Percentiles rank a stretch among this genome's conserved stretches.
phyloP scores from a whole-genome alignment of 2,113 vertebrate species.

The Nothoprocta perdicaria region DNA sequence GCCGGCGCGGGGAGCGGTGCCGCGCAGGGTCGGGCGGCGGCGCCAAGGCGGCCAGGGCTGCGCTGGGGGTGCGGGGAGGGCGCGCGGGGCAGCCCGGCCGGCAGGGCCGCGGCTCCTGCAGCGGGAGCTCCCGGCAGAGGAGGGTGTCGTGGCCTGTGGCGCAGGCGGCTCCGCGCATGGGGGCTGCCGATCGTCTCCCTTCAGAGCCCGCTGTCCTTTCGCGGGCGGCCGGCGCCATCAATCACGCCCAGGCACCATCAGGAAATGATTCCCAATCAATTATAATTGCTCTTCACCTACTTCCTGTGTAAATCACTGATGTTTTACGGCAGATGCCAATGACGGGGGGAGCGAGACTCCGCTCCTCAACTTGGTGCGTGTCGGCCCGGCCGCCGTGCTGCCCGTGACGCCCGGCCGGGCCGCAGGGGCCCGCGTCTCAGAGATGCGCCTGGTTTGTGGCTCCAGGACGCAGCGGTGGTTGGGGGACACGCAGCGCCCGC shows the following conservation, averaged over 20 bases:
- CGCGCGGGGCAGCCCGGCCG: neutral
- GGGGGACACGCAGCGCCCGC: neutral
- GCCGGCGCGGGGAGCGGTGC: neutral
- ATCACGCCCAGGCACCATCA: constrained; percentile 62
- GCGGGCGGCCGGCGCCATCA: constrained; percentile 55
- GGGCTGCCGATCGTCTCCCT: constrained; percentile 42
- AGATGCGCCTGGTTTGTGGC: neutral
- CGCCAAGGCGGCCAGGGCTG: neutral
- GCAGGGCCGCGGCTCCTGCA: neutral
- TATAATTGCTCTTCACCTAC: constrained; percentile 75
- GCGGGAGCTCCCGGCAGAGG: neutral
- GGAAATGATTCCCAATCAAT: constrained; percentile 77
- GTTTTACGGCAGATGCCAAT: constrained; percentile 52
- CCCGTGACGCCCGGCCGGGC: neutral
- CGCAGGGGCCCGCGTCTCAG: neutral
- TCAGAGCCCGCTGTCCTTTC: constrained; percentile 39
- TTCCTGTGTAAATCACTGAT: constrained; percentile 70
- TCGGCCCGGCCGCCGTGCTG: constrained; percentile 27
- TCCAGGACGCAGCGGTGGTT: neutral
- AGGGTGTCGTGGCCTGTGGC: constrained; percentile 14
- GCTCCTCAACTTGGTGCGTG: constrained; percentile 34
- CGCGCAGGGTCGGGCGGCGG: neutral
- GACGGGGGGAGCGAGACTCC: constrained; percentile 16
- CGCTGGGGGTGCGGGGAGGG: neutral
- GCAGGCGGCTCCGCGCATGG: neutral